Base-by-base conservation (phyloP, 2,797 vertebrate species). In the Synaphobranchus kaupii region DNA sequence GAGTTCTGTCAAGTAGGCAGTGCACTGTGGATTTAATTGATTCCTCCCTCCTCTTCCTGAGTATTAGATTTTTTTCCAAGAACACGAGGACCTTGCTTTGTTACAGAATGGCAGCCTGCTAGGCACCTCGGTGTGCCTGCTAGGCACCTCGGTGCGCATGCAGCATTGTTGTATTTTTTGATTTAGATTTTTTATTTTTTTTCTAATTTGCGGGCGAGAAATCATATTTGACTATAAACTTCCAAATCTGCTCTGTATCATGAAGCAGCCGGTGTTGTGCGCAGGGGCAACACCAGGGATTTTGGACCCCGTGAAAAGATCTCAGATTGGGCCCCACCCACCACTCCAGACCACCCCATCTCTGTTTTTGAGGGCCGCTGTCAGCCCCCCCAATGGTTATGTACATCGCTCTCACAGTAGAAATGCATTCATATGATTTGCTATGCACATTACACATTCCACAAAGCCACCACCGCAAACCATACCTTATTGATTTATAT, bases 1-100 rank as follows among this genome's bases (percentile, higher is more conserved):
- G 76, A 22, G 5, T 78, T 5, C 76, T 78, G 76, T 44, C 76
- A 47, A 47, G 78, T 81, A 48, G 47, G 44, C 78, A 81, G 6
- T 81, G 78, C 48, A 81, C 44, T 81, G 73, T 76, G 20, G 78
- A 50, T 78, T 78, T 78, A 22, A 78, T 78, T 78, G 5, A 44
- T 50, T 81, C 44, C 47, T 47, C 44, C 47, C 78, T 44, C 73
- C 34, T 80, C 44, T 50, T 25, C 13, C 44, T 12, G 39, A 48
- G 25, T 17, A 81, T 47, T 3, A 48, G 47, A 22, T 48, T 81
- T 81, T 73, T 71, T 50, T 81, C n/a, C 22, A 50, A 48, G 76
- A 81, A 50, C 78, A 81, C 22, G 22, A 22, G 47, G 78, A 81
- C 34, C 73, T 78, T 39, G 31, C 17, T 73, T 39, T 39, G 73